Evolutionary conservation across 2,888 invertebrate species (phyloP), one percentile per base, ranked within the genome.

Genomic region (Nomada ruficornis): DNA sequence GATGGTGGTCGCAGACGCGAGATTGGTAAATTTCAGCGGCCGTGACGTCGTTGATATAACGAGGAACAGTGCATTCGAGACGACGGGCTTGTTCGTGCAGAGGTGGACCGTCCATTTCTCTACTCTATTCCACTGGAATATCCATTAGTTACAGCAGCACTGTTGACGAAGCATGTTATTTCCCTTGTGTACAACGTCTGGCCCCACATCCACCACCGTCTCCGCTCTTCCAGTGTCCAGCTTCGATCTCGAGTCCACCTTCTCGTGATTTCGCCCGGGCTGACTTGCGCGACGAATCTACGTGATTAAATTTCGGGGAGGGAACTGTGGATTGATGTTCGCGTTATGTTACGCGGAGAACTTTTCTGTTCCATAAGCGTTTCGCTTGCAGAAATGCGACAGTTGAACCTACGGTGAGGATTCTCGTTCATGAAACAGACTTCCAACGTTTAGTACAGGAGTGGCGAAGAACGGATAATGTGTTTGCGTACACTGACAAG

Each of bases 161-260:
- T 91, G 93, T 93, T 93, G 93, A 93, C 93, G 93, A 93, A 93
- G 93, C 93, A 93, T 93, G 93, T 93, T 93, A 93, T 93, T 93
- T 93, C 94, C 93, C 94, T 90, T 91, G 93, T 92, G 93, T 92
- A 92, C 91, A 89, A 88, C 90, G 90, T 91, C 91, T 92, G 90
- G 89, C 83, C 87, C 86, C 85, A 86, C 86, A 87, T 77, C 73
- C 77, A 76, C 65, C 5, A 15, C 23, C 81, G 82, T 60, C 71
- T 65, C 74, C 62, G 68, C 73, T 74, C 65, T 36, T 71, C 77
- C 70, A 75, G 23, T 62, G 50, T 70, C 73, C 60, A 50, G 15
- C 71, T 83, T 83, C 82, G 82, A 80, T 80, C 80, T 70, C 54
- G 57, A 63, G 73, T 85, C 84, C 81, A 85, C 85, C 87, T 87